Percentiles rank a stretch among this genome's conserved stretches.
phyloP scores from a whole-genome alignment of 2,113 vertebrate species.

The Chionis minor region DNA sequence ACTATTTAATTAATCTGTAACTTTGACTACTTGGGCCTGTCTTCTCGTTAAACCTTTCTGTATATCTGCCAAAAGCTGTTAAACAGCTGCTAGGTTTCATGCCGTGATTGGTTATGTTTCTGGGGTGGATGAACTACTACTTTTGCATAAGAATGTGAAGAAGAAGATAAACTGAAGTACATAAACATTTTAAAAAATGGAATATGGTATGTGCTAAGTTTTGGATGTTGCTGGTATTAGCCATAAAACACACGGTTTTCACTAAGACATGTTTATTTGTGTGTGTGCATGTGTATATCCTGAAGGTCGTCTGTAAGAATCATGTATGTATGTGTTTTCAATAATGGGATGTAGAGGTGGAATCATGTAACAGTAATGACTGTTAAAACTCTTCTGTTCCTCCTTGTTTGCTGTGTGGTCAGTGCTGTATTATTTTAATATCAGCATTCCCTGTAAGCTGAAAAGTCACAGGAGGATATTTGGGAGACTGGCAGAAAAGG shows the following conservation, averaged over 20 bases:
- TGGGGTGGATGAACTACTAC: neutral
- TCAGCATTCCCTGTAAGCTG: neutral
- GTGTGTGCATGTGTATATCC: neutral
- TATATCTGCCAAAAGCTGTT: neutral
- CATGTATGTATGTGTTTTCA: fast-evolving
- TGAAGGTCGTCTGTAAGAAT: neutral
- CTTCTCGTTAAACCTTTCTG: constrained; percentile 5
- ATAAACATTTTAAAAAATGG: neutral
- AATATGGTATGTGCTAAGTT: neutral
- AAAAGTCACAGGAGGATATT: neutral
- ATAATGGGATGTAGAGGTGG: neutral
- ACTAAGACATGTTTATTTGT: neutral
- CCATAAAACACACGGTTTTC: neutral
- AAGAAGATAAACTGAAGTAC: neutral
- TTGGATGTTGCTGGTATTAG: neutral
- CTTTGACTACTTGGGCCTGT: neutral
- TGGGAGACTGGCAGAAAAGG: neutral
- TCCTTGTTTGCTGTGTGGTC: neutral
- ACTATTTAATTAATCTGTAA: neutral
- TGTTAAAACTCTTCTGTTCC: neutral
- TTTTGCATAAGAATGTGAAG: neutral
- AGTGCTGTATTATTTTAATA: neutral
- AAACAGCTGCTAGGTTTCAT: neutral
- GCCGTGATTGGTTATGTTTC: neutral
- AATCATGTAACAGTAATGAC: neutral